Conservation (phyloP, 2,888 invertebrate species). For the Halictus quadricinctus region DNA sequence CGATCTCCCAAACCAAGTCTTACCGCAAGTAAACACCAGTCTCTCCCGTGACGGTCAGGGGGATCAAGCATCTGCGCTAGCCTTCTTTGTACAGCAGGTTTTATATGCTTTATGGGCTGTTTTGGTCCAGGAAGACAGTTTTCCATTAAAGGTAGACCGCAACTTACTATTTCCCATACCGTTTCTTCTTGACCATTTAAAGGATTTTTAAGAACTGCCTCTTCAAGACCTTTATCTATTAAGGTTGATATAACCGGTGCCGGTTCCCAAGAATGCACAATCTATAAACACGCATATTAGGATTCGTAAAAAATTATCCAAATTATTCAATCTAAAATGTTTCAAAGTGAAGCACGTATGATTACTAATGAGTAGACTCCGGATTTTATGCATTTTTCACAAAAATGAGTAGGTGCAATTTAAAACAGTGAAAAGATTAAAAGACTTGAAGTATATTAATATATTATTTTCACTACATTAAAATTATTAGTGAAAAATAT, state of each 20-base stretch:
- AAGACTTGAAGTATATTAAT: too few species aligned
- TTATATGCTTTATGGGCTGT: slow-evolving; percentile 84
- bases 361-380: not conserved
- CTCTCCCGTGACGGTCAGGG: slow-evolving; percentile 88
- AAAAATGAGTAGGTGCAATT: too few species aligned
- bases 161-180: slow-evolving; percentile 80
- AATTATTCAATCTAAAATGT: not conserved
- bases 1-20: slow-evolving; percentile 86
- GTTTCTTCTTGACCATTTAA: slow-evolving; percentile 79
- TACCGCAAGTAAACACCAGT: slow-evolving; percentile 90
- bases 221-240: slow-evolving; percentile 78
- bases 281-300: slow-evolving; percentile 52
- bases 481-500: too few species aligned
- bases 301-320: not conserved
- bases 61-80: slow-evolving; percentile 88
- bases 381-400: too few species aligned
- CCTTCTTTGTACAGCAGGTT: slow-evolving; percentile 85
- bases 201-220: slow-evolving; percentile 79
- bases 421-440: too few species aligned
- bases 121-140: slow-evolving; percentile 79
- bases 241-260: slow-evolving; percentile 75
- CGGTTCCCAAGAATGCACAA: slow-evolving; percentile 80
- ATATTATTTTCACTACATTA: too few species aligned
- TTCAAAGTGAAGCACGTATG: not conserved
- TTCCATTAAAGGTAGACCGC: slow-evolving; percentile 76